phyloP scores from a whole-genome alignment of 2,113 vertebrate species.

The Solenodon paradoxus region DNA sequence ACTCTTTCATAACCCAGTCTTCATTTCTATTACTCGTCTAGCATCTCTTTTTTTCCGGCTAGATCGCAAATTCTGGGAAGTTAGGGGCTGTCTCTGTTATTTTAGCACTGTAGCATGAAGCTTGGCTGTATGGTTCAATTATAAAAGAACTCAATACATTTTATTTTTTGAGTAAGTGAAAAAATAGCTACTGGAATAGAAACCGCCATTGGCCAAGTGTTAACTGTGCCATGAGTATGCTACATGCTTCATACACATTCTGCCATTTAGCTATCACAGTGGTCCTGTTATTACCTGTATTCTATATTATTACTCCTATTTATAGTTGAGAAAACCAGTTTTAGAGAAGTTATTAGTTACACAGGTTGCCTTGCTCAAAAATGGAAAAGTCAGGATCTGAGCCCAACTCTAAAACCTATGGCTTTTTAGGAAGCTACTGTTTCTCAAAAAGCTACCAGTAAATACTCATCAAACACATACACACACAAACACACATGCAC shows the following conservation, averaged over 20 bases:
- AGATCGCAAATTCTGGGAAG: background rate
- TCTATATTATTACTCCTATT: too few relatives aligned
- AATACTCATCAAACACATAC: background rate
- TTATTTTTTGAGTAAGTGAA: conserved; percentile 24
- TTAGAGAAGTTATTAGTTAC: background rate
- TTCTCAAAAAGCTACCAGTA: background rate
- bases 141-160: background rate
- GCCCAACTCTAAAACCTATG: background rate
- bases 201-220: background rate
- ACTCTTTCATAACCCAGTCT: background rate
- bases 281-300: background rate
- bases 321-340: too few relatives aligned
- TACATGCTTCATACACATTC: background rate
- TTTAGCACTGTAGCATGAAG: background rate
- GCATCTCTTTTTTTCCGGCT: background rate
- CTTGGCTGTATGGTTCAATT: background rate
- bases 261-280: background rate
- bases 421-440: background rate
- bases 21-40: background rate
- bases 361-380: background rate
- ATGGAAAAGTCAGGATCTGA: background rate
- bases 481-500: too few relatives aligned
- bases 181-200: background rate
- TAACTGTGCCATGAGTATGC: background rate
- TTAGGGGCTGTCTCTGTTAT: background rate